These are phyloP conservation scores for Notodonta ziczac DNA, from an alignment of 2,888 invertebrate species.

Conservation along the genomic window DNA sequence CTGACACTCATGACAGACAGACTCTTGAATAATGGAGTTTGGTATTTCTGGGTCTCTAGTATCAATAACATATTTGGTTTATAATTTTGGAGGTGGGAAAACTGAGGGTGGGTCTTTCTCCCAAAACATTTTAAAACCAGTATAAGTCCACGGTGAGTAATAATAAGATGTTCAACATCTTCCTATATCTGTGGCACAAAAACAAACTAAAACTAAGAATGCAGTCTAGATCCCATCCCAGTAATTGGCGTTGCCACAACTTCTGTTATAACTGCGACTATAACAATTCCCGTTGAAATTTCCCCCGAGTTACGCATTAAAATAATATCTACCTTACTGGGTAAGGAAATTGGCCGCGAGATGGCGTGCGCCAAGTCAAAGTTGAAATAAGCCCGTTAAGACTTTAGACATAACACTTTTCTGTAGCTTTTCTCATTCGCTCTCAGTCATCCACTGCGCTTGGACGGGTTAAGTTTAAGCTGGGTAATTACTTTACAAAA, in stretches of 20 bases:
- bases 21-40: too few species aligned
- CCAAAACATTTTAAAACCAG: background rate
- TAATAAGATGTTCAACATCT: background rate
- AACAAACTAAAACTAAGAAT: slow-evolving; percentile 52
- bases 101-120: too few species aligned
- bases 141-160: background rate
- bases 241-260: slow-evolving; percentile 69
- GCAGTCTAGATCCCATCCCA: slow-evolving; percentile 58
- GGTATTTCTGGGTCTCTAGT: too few species aligned
- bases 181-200: slow-evolving; percentile 32
- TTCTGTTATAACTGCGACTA: slow-evolving; percentile 61
- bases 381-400: slow-evolving; percentile 69
- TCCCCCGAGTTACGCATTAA: slow-evolving; percentile 66
- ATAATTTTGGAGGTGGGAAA: too few species aligned
- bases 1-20: too few species aligned
- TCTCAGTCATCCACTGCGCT: slow-evolving; percentile 30
- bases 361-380: slow-evolving; percentile 60
- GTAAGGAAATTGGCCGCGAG: slow-evolving; percentile 72
- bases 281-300: slow-evolving; percentile 65
- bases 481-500: too few species aligned
- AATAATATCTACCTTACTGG: slow-evolving; percentile 60
- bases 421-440: slow-evolving; percentile 34
- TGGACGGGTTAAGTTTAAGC: slow-evolving; percentile 16
- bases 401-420: slow-evolving; percentile 59
- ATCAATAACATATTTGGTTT: too few species aligned